These are phyloP conservation scores for Piprites chloris DNA, from an alignment of 2,113 vertebrate species.

Conservation along the genomic window DNA sequence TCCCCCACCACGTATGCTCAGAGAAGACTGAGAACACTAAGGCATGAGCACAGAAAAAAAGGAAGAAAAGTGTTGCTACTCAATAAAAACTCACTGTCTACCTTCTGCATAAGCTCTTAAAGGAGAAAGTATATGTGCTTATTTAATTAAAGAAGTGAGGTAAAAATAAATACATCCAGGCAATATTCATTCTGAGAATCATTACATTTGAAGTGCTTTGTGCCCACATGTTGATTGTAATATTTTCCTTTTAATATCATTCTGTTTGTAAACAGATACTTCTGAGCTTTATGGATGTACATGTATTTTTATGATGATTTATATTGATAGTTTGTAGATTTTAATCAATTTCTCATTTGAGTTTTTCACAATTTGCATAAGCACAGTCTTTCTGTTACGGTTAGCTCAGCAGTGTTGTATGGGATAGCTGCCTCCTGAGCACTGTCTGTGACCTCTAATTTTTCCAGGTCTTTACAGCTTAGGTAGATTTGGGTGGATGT, in stretches of 20 bases:
- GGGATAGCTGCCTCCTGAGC: not conserved
- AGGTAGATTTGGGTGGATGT: not conserved
- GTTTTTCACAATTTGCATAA: not conserved
- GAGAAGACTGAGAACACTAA: not conserved
- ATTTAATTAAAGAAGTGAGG: constrained; percentile 13
- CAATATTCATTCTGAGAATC: constrained; percentile 21
- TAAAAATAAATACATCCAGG: constrained; percentile 25
- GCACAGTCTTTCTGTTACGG: not conserved
- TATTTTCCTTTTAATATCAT: constrained; percentile 3
- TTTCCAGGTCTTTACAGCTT: not conserved
- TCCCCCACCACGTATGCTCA: not conserved
- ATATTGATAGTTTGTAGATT: not conserved
- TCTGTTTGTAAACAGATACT: constrained; percentile 1
- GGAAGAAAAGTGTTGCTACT: not conserved
- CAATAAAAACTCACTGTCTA: not conserved
- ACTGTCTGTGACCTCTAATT: not conserved
- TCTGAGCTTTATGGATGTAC: not conserved
- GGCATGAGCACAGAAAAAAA: not conserved
- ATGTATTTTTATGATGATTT: constrained; percentile 4
- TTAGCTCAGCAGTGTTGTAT: not conserved
- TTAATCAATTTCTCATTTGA: constrained; percentile 1
- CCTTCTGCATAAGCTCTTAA: not conserved
- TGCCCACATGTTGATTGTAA: not conserved
- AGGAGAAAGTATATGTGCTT: not conserved
- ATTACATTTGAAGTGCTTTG: constrained; percentile 23